These are phyloP conservation scores for Octodon degus DNA, from an alignment of 2,113 vertebrate genomes.

Conservation along the genomic window DNA sequence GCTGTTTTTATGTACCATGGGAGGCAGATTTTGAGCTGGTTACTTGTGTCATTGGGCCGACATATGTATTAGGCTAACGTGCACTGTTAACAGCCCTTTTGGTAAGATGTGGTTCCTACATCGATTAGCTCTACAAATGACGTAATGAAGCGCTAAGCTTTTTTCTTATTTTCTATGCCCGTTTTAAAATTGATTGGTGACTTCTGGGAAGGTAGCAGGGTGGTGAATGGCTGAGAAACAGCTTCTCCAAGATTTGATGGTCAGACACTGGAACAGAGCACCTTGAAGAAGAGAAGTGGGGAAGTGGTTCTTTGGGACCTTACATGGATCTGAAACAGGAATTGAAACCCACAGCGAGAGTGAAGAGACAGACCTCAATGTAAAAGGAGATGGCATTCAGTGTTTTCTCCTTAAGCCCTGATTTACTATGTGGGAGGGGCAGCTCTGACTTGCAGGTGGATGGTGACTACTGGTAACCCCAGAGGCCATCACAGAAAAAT, in stretches of 20 bases:
- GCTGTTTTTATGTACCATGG: neutral
- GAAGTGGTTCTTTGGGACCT: neutral
- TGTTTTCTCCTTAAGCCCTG: neutral
- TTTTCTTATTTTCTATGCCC: neutral
- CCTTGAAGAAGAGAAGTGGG: neutral
- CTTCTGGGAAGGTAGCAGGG: neutral
- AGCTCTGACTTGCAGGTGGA: neutral
- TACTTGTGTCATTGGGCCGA: conserved; percentile 11
- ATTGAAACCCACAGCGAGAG: neutral
- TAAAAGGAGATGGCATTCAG: neutral
- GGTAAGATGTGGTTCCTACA: neutral
- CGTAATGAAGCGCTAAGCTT: neutral
- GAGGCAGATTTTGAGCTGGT: neutral
- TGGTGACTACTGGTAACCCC: neutral
- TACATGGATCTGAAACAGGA: neutral
- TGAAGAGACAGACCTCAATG: neutral
- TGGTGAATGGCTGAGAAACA: neutral
- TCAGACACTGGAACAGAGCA: neutral
- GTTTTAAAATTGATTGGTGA: neutral
- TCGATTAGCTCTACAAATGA: neutral
- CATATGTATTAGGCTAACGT: neutral
- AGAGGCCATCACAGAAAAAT: neutral
- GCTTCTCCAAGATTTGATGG: neutral
- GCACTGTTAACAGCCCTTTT: neutral
- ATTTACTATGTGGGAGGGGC: neutral